phyloP scores from a whole-genome alignment of 2,888 invertebrate species.

The Villa cingulata region DNA sequence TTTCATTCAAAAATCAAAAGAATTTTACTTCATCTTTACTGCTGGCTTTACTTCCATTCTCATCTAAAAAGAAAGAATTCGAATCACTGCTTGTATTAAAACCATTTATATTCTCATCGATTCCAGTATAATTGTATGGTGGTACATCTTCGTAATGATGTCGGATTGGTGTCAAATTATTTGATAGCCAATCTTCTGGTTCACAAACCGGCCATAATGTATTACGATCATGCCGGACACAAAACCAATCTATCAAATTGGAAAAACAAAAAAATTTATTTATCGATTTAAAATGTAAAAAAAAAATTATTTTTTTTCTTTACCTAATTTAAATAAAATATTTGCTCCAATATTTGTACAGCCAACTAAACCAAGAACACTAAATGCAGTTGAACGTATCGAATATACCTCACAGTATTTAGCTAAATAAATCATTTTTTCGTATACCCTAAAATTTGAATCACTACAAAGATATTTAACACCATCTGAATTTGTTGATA shows the following conservation, averaged over 20 bases:
- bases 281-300: neutral
- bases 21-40: conserved; percentile 18
- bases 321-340: conserved; percentile 54
- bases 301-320: neutral
- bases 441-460: conserved; percentile 30
- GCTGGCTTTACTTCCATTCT: conserved; percentile 23
- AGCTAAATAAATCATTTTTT: conserved; percentile 49
- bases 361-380: conserved; percentile 63
- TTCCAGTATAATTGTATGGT: conserved; percentile 31
- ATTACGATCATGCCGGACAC: conserved; percentile 61
- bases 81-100: conserved; percentile 32
- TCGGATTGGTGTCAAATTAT: conserved; percentile 34
- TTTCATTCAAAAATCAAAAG: neutral
- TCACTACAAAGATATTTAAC: conserved; percentile 54
- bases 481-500: conserved; percentile 64
- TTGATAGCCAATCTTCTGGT: conserved; percentile 45
- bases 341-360: conserved; percentile 75
- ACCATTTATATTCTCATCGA: conserved; percentile 34
- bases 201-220: conserved; percentile 64
- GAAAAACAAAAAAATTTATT: neutral
- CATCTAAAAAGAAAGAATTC: conserved; percentile 26
- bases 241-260: conserved; percentile 47
- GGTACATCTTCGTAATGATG: conserved; percentile 34
- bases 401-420: conserved; percentile 73
- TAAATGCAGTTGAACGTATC: conserved; percentile 79